Conservation (phyloP, 2,113 vertebrate species). For the Mungos mungo region DNA sequence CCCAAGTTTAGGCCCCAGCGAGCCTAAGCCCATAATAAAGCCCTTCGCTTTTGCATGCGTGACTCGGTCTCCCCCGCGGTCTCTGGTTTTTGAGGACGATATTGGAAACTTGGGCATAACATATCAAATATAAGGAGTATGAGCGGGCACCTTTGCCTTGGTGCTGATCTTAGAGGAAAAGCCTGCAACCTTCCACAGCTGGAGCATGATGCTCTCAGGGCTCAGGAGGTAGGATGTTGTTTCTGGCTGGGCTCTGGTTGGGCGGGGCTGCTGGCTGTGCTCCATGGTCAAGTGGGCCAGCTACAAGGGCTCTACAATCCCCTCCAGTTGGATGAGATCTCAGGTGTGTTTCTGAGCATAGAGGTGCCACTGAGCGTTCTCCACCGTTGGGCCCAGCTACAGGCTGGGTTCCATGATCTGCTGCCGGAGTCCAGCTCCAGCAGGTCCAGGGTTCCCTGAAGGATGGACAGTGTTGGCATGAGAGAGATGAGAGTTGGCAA, state of each 20-base stretch:
- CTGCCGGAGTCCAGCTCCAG: too few relatives aligned
- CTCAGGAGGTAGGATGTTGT: neutral
- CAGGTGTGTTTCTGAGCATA: neutral
- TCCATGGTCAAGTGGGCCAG: too few relatives aligned
- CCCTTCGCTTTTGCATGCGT: too few relatives aligned
- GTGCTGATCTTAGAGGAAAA: neutral
- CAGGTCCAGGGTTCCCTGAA: too few relatives aligned
- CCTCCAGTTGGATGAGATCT: neutral
- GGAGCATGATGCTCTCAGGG: neutral
- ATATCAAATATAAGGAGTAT: neutral
- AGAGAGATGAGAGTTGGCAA: too few relatives aligned
- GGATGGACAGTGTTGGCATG: too few relatives aligned
- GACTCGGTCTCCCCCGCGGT: too few relatives aligned
- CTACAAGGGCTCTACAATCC: neutral
- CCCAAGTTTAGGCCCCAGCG: too few relatives aligned
- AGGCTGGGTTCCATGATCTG: neutral
- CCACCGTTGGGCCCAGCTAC: neutral
- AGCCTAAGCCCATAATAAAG: too few relatives aligned
- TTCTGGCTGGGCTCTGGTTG: neutral
- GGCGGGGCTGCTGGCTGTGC: neutral
- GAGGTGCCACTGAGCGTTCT: neutral
- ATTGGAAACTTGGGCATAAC: too few relatives aligned
- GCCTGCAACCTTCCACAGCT: neutral
- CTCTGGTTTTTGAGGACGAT: too few relatives aligned
- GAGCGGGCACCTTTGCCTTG: neutral